phyloP scores from a whole-genome alignment of 1,140 invertebrate genomes.

The Drosophila willistoni region DNA sequence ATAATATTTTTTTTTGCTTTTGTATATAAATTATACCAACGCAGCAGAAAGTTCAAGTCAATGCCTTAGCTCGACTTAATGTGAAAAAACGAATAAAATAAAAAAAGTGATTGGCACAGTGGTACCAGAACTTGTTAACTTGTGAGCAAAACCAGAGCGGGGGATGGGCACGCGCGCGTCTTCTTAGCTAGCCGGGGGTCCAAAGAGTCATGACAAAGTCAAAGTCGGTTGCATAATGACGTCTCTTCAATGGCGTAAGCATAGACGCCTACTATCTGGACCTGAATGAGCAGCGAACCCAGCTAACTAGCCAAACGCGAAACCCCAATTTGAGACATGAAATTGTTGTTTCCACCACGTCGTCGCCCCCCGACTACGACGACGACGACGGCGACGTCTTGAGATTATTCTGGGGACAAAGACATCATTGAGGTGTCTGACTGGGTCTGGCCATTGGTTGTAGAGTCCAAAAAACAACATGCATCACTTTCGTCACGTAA shows the following conservation, averaged over 20 bases:
- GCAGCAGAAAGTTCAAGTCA: constrained; percentile 78
- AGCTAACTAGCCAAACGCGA: constrained; percentile 38
- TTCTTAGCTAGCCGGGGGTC: constrained; percentile 1
- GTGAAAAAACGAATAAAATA: not conserved
- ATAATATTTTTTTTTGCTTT: constrained; percentile 72
- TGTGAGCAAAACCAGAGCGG: constrained; percentile 1
- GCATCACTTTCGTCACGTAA: constrained; percentile 75
- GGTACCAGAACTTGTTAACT: constrained; percentile 37
- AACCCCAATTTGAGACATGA: constrained; percentile 36
- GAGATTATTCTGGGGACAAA: constrained; percentile 61
- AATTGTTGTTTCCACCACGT: constrained; percentile 22
- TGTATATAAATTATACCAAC: constrained; percentile 82
- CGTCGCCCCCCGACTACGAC: not conserved
- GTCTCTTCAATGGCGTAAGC: constrained; percentile 58
- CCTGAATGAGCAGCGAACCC: not conserved
- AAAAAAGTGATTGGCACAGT: constrained; percentile 58
- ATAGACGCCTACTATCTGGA: constrained; percentile 69
- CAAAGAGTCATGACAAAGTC: constrained; percentile 20
- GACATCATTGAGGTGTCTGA: constrained; percentile 28
- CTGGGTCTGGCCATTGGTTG: constrained; percentile 22
- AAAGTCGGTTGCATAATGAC: constrained; percentile 51
- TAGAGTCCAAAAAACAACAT: constrained; percentile 61
- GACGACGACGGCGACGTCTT: constrained; percentile 51
- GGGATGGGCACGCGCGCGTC: constrained; percentile 33
- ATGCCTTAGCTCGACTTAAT: constrained; percentile 48